These are phyloP conservation scores for Sebastolobus alascanus DNA, from an alignment of 2,797 vertebrate species.

Conservation along the genomic window DNA sequence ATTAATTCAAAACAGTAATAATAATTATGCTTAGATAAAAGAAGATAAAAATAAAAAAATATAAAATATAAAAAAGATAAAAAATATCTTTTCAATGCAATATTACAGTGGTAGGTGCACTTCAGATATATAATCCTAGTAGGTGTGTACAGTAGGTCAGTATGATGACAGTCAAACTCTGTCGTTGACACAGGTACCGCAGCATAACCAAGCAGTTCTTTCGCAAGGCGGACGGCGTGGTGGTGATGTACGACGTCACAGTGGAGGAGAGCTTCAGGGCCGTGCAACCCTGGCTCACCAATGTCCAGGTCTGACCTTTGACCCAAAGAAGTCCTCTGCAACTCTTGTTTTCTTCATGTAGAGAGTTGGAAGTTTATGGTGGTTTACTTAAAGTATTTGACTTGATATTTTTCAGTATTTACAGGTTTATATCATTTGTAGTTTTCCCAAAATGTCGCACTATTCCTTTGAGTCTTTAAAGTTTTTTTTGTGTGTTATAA, in stretches of 20 bases:
- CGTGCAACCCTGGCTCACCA: slow-evolving; percentile 90
- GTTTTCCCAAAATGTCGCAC: neutral
- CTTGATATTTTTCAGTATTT: neutral
- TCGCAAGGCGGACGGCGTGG: slow-evolving; percentile 91
- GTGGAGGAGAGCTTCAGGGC: slow-evolving; percentile 88
- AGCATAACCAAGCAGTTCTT: slow-evolving; percentile 96
- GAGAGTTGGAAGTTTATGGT: neutral
- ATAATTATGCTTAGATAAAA: too few relatives aligned
- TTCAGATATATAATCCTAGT: neutral
- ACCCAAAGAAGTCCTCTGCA: neutral
- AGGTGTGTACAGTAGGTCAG: neutral
- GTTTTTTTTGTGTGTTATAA: too few relatives aligned
- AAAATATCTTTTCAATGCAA: neutral
- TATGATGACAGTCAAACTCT: neutral
- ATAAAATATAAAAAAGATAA: too few relatives aligned
- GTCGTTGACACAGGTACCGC: slow-evolving; percentile 83
- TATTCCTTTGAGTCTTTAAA: neutral
- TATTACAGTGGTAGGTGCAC: neutral
- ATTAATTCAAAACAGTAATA: too few relatives aligned
- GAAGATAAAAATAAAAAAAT: too few relatives aligned
- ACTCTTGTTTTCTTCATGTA: neutral
- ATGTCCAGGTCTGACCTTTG: slow-evolving; percentile 86
- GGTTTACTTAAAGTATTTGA: neutral
- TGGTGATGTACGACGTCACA: slow-evolving; percentile 93
- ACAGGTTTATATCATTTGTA: neutral